Evolutionary conservation across 2,797 vertebrate genomes (phyloP).

Genomic region (Ceryle rudis): DNA sequence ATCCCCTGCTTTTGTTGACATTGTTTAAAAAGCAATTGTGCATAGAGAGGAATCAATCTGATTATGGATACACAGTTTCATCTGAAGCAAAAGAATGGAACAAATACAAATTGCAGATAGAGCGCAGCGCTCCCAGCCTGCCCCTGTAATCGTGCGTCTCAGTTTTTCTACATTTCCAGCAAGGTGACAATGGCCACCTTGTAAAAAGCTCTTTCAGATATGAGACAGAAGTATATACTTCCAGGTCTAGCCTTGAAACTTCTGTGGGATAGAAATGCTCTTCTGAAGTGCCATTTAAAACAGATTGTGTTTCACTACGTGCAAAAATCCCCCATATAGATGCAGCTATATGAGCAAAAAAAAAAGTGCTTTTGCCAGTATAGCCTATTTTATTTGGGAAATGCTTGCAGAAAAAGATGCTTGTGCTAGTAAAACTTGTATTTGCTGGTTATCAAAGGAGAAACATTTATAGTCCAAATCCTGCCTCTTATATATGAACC

Average conservation of each 20-base stretch:
- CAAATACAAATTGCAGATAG: neutral
- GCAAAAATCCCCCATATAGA: conserved; percentile 49
- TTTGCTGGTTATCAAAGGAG: conserved; percentile 33
- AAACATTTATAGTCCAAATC: conserved; percentile 20
- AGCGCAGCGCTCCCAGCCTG: neutral
- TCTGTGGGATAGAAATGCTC: conserved; percentile 44
- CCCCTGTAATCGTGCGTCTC: neutral
- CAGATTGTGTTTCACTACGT: conserved; percentile 42
- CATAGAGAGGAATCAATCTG: neutral
- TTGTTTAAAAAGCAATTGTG: neutral
- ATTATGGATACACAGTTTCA: neutral
- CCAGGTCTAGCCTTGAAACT: conserved; percentile 47
- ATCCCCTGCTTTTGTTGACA: neutral
- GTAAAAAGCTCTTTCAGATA: neutral
- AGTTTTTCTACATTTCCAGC: neutral
- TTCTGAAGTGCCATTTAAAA: conserved; percentile 55
- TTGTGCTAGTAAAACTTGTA: conserved; percentile 41
- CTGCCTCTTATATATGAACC: conserved; percentile 7
- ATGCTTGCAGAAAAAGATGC: conserved; percentile 48
- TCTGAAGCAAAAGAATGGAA: neutral
- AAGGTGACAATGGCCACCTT: conserved; percentile 8
- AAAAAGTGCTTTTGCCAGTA: conserved; percentile 51
- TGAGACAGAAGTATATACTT: neutral
- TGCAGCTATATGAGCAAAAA: conserved; percentile 47
- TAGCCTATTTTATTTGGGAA: conserved; percentile 59